Base-by-base conservation (phyloP, 37 sponge, comb jelly and placozoan species). In the Beroe ovata region DNA sequence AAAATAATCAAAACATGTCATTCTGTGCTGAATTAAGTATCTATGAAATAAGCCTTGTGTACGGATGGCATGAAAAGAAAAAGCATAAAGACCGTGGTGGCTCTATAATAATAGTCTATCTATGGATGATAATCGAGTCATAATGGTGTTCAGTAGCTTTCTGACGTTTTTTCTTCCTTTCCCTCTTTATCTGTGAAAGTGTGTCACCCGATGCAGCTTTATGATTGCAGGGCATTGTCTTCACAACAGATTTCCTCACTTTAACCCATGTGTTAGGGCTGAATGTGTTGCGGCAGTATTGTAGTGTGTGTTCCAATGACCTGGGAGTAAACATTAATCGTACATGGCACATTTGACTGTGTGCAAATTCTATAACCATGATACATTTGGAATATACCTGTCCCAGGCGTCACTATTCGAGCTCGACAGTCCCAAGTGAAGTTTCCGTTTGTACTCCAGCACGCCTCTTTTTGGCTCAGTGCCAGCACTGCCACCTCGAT, bases 251-350 rank as follows among this genome's bases (percentile, higher is more conserved):
- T 18, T 37, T 18, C 33, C 69, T 34, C 16, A 66, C 69, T 16
- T 66, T 66, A 16, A 34, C 36, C 69, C 69, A 66, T 29, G 69
- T 66, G 16, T 33, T 30, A 3, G 69, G 69, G 16, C 69, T 66
- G 69, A 66, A 66, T 3, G 69, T 66, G 69, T 66, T 25, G 8
- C 69, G 25, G 69, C 69, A 66, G 36, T 66, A 66, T 37, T 32
- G 32, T 37, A 66, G 36, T 6, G 69, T 66, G 32, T 66, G 69
- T 18, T 66, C 69, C 69, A 66, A 14, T 2, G 69, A 66, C 69
- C 30, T 66, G 69, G 69, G 8, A n/a, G n/a, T n/a, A n/a, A n/a
- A n/a, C n/a, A n/a, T n/a, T n/a, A n/a, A n/a, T n/a, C n/a, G n/a
- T n/a, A n/a, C n/a, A n/a, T n/a, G n/a, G n/a, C n/a, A n/a, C n/a